Base-by-base conservation (phyloP, 2,113 vertebrate genomes). In the Rhipidura dahli region DNA sequence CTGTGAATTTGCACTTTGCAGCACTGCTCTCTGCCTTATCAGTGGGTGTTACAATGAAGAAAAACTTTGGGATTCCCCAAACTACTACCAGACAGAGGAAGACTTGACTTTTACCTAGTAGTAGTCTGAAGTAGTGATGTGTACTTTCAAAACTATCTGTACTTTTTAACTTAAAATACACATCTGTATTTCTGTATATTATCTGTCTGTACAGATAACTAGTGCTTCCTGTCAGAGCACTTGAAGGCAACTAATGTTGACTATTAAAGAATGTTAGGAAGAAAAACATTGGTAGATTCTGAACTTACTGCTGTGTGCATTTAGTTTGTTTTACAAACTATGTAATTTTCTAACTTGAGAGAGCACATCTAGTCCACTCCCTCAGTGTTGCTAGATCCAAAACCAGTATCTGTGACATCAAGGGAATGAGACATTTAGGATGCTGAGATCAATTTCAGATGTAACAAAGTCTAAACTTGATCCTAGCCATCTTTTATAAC, bases 81-180 rank as follows among this genome's bases (percentile, higher is more conserved):
- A 23, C 20, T 60, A 26, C 14, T 14, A 27, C 12, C 11, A 33
- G 5, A 8, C 12, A 31, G 4, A 57, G 13, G 22, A 79, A 75
- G 26, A 61, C 6, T 42, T 40, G 21, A 31, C 14, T 70, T 37
- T 70, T 42, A 50, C 9, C 7, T 18, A 28, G 17, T 6, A 57
- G 16, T 7, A 40, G 3, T 27, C 39, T 78, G 51, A 84, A 79
- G 2, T 66, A 73, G 8, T 61, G 37, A 40, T 0, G 0, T 8
- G 4, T 13, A 24, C 15, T 71, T 75, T 45, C 35, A 54, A 66
- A 90, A 20, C 4, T 47, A 23, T 17, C 63, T 31, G 2, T 37
- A 78, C 12, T 19, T 87, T 87, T 69, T 4, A 61, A 37, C 1
- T 47, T 33, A 7, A n/a, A 9, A 35, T 9, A 81, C 1, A 15